Percentiles rank a stretch among this genome's conserved stretches.
Conservation (phyloP, 2,113 vertebrate species). For the Silurus asotus region DNA sequence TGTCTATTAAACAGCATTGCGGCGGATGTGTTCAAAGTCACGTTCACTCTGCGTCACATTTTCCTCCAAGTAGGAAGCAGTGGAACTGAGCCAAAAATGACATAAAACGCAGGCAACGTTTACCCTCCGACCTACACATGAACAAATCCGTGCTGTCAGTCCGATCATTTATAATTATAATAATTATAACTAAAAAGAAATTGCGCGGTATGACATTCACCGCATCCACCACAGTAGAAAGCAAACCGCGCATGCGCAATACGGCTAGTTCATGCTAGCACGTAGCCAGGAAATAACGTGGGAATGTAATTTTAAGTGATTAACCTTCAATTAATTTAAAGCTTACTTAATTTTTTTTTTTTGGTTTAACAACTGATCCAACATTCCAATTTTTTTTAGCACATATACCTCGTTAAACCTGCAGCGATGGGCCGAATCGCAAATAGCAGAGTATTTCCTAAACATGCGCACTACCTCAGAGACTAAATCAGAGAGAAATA, state of each 20-base stretch:
- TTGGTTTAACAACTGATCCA: background rate
- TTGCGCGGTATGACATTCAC: background rate
- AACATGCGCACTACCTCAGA: background rate
- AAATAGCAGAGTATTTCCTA: background rate
- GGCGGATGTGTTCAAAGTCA: constrained; percentile 66
- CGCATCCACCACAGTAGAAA: background rate
- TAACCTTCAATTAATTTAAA: background rate
- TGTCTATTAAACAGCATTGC: background rate
- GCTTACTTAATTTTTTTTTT: background rate
- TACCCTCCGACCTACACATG: background rate
- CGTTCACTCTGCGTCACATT: constrained; percentile 77
- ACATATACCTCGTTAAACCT: background rate
- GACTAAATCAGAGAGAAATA: background rate
- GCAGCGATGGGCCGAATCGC: background rate
- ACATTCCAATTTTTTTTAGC: background rate
- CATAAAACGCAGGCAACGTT: background rate
- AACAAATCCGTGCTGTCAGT: no score
- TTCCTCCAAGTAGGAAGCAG: constrained; percentile 46
- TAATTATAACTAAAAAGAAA: background rate
- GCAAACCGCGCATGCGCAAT: background rate
- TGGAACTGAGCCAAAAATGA: constrained; percentile 35
- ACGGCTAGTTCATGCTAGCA: constrained; percentile 15
- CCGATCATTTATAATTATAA: no score
- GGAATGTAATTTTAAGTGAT: background rate
- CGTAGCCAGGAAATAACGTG: no score